These are phyloP conservation scores for Malacoctenus gilli DNA, from an alignment of 2,797 vertebrate species.

Conservation along the genomic window DNA sequence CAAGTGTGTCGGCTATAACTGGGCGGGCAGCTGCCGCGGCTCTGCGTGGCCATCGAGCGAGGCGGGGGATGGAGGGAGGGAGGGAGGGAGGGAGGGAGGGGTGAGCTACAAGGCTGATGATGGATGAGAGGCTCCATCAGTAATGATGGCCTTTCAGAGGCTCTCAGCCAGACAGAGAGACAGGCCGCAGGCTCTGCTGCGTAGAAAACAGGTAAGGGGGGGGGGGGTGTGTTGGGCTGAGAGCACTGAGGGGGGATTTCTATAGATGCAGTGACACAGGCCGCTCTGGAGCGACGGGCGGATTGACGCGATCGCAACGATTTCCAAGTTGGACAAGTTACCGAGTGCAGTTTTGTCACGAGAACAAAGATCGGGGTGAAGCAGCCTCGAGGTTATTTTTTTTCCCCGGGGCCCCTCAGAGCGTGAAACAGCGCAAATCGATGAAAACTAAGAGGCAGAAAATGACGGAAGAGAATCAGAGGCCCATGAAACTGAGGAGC, in stretches of 20 bases:
- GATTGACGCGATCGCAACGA: slow-evolving; percentile 29
- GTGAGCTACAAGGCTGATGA: slow-evolving; percentile 71
- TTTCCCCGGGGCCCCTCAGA: slow-evolving; percentile 39
- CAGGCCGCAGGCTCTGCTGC: slow-evolving; percentile 55
- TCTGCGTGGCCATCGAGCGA: slow-evolving; percentile 33
- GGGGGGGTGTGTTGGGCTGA: too few species aligned
- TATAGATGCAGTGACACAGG: slow-evolving; percentile 42
- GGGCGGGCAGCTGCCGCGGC: slow-evolving; percentile 64
- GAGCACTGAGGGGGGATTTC: slow-evolving; percentile 32
- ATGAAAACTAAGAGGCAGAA: slow-evolving; percentile 61
- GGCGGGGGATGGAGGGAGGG: slow-evolving; percentile 39
- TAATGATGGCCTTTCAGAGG: slow-evolving; percentile 78
- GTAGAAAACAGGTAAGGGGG: slow-evolving; percentile 63
- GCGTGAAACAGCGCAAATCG: slow-evolving; percentile 54
- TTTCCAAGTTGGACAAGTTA: slow-evolving; percentile 30
- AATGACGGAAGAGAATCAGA: slow-evolving; percentile 51
- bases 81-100: slow-evolving; percentile 23
- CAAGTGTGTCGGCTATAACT: slow-evolving; percentile 56
- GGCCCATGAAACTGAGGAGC: slow-evolving; percentile 38
- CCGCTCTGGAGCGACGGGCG: slow-evolving; percentile 40
- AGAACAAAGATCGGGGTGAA: slow-evolving; percentile 42
- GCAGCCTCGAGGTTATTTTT: slow-evolving; percentile 21
- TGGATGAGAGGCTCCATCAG: slow-evolving; percentile 75
- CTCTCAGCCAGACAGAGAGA: slow-evolving; percentile 64
- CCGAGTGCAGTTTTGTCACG: slow-evolving; percentile 50